These are phyloP conservation scores for Peromyscus aztecus DNA, from an alignment of 2,797 vertebrate species.

Conservation along the genomic window DNA sequence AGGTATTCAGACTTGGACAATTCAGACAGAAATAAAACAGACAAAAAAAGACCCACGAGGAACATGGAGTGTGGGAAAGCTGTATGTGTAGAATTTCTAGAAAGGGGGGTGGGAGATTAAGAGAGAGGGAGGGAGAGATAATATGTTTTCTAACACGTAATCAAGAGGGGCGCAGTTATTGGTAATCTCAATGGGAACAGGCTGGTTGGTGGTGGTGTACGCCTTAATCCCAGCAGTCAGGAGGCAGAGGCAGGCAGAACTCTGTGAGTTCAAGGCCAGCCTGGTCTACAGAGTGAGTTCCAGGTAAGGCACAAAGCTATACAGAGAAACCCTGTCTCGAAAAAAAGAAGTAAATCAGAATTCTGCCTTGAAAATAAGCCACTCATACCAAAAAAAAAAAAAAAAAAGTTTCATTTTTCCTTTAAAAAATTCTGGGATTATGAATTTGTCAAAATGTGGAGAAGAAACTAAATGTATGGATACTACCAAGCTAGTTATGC, in stretches of 20 bases:
- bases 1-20: background rate
- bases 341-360: background rate
- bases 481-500: background rate
- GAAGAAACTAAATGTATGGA: background rate
- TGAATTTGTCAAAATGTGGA: background rate
- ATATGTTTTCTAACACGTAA: background rate
- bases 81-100: background rate
- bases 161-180: background rate
- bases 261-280: too few relatives aligned
- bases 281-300: too few relatives aligned
- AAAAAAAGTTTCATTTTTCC: background rate
- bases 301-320: too few relatives aligned
- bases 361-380: background rate
- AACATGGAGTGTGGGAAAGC: background rate
- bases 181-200: background rate
- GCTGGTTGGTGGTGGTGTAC: too few relatives aligned
- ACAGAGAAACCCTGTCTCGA: too few relatives aligned
- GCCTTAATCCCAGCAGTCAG: rapidly evolving
- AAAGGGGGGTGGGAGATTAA: background rate
- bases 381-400: background rate
- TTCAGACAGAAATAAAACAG: background rate
- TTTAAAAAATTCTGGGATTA: background rate
- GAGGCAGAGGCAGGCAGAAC: too few relatives aligned
- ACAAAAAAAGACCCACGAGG: background rate
- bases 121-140: background rate